Conservation (phyloP, 2,113 vertebrate genomes). For the Danio rerio region DNA sequence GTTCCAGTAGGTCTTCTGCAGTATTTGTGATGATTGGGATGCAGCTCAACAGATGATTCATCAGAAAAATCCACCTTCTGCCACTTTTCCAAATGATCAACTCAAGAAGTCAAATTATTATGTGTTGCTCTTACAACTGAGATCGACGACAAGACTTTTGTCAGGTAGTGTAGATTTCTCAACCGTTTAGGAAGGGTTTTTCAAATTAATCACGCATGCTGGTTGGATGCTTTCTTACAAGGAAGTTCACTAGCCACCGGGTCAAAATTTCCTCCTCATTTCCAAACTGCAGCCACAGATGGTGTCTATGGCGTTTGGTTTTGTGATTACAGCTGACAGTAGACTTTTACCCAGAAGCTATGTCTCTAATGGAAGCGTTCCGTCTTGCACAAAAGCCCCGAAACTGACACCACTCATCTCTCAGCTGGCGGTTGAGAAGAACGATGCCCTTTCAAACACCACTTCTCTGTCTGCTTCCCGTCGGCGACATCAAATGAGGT, state of each 20-base stretch:
- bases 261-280: conserved; percentile 19
- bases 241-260: background rate
- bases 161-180: too few species aligned
- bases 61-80: too few species aligned
- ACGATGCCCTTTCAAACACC: conserved; percentile 9
- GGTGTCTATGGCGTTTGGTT: background rate
- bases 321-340: conserved; percentile 32
- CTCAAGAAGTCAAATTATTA: too few species aligned
- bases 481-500: conserved; percentile 18
- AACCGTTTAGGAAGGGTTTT: background rate
- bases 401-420: conserved; percentile 22
- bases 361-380: conserved; percentile 1
- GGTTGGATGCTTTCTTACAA: background rate
- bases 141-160: too few species aligned
- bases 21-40: too few species aligned
- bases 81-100: too few species aligned
- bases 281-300: conserved; percentile 28
- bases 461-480: conserved; percentile 24
- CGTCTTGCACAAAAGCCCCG: background rate
- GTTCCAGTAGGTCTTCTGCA: too few species aligned
- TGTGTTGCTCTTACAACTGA: too few species aligned
- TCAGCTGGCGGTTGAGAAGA: conserved; percentile 1
- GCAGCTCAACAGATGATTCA: too few species aligned
- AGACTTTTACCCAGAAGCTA: conserved; percentile 22
- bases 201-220: background rate